Base-by-base conservation (phyloP, 2,113 vertebrate species). In the Sander vitreus region DNA sequence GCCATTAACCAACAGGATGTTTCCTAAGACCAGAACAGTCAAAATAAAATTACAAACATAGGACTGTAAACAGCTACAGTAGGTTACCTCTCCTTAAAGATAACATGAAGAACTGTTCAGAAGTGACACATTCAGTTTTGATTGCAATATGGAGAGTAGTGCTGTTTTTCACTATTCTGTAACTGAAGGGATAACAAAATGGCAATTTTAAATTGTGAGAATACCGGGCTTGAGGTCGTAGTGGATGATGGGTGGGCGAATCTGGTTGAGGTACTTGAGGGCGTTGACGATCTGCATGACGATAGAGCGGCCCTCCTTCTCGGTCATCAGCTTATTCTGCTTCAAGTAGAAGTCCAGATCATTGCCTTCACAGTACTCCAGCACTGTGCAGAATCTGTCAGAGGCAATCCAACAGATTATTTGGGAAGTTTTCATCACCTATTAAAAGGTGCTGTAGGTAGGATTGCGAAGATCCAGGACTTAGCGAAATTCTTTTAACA, bases 241-340 rank as follows among this genome's bases (percentile, higher is more conserved):
- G 95, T 99, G 97, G 93, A 98, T 99, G 94, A 99, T 97, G 84
- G 97, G 97, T 60, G 97, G 97, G 82, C 97, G 97, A 88, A 98
- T 99, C 96, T 99, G 97, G 93, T 97, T 99, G 96, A 99, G 95
- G 95, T 99, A 99, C 94, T 98, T 98, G 94, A 99, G 96, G 86
- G 97, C 97, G 86, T 97, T 99, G 89, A 98, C 97, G 84, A 99
- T 97, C 94, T 99, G 97, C 97, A 99, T 98, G 93, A 99, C 97
- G 71, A 98, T 97, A 85, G 97, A 98, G 81, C 97, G 97, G 0
- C 96, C 97, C 88, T 99, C 97, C 89, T 99, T 99, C 94, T 99
- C 97, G 0, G 96, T 96, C 97, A 98, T 97, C 84, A 98, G 94
- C 92, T 99, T 99, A 94, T 98, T 97, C 94, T 99, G 97, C 94